phyloP scores from a whole-genome alignment of 1,140 invertebrate genomes.

The Frieseomelitta varia region DNA sequence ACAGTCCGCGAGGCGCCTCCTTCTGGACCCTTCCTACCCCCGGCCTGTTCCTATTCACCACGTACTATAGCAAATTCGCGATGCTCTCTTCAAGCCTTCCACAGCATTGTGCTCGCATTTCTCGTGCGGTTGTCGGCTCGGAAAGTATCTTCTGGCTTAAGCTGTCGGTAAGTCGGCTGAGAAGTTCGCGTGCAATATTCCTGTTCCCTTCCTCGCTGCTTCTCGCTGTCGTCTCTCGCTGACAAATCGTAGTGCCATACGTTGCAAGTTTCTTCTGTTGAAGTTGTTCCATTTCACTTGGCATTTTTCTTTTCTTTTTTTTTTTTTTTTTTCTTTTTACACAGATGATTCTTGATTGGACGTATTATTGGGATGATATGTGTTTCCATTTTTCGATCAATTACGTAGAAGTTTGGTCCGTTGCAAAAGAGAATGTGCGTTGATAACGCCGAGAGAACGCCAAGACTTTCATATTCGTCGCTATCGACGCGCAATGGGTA shows the following conservation, averaged over 20 bases:
- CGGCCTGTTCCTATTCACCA: constrained; percentile 74
- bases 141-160: constrained; percentile 80
- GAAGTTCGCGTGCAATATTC: not conserved
- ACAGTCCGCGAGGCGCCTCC: constrained; percentile 75
- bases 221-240: not conserved
- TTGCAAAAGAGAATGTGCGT: constrained; percentile 4
- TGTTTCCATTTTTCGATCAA: not conserved
- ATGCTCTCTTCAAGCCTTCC: constrained; percentile 74
- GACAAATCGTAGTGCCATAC: not conserved
- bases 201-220: not conserved
- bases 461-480: not conserved
- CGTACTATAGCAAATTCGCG: constrained; percentile 62
- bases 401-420: not conserved
- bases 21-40: constrained; percentile 64
- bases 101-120: constrained; percentile 80
- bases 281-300: not conserved
- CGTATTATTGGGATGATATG: not conserved
- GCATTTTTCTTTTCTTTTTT: not conserved
- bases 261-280: not conserved
- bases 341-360: not conserved
- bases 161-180: constrained; percentile 76
- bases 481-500: constrained; percentile 12
- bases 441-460: not conserved
- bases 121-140: constrained; percentile 83
- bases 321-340: too few species aligned